These are phyloP conservation scores for Melikaiella ostensackeni DNA, from an alignment of 2,888 invertebrate genomes.

Conservation along the genomic window DNA sequence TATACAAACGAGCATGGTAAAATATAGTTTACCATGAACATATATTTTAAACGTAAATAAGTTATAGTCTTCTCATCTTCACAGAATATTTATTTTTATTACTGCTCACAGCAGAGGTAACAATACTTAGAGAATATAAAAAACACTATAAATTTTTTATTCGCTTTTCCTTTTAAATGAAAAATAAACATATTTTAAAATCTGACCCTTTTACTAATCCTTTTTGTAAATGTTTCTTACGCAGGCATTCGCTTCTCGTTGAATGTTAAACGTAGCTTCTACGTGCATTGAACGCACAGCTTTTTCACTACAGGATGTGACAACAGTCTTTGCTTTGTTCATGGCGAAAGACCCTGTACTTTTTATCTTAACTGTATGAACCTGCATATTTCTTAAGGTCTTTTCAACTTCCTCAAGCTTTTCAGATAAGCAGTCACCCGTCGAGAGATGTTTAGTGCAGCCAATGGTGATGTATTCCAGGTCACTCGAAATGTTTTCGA, in stretches of 20 bases:
- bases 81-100: not conserved
- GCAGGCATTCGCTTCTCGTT: constrained; percentile 23
- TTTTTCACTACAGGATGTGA: constrained; percentile 38
- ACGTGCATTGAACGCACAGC: constrained; percentile 27
- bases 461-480: constrained; percentile 17
- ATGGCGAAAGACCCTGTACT: constrained; percentile 21
- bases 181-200: not conserved
- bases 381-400: constrained; percentile 25
- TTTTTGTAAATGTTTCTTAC: constrained; percentile 30
- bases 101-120: not conserved
- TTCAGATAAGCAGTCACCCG: constrained; percentile 4
- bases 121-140: not conserved
- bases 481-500: constrained; percentile 4
- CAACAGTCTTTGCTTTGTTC: constrained; percentile 39
- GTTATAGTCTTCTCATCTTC: not conserved
- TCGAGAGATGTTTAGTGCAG: not conserved
- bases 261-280: constrained; percentile 31
- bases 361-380: constrained; percentile 9
- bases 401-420: constrained; percentile 26
- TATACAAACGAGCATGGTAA: not conserved
- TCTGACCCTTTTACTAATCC: not conserved
- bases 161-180: not conserved
- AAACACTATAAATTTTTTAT: not conserved
- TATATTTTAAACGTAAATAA: not conserved
- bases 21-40: not conserved